A percentile compares a stretch with the other conserved stretches of the same genome.
Evolutionary conservation across 2,888 invertebrate genomes (phyloP).

Genomic region (Oligia strigilis): DNA sequence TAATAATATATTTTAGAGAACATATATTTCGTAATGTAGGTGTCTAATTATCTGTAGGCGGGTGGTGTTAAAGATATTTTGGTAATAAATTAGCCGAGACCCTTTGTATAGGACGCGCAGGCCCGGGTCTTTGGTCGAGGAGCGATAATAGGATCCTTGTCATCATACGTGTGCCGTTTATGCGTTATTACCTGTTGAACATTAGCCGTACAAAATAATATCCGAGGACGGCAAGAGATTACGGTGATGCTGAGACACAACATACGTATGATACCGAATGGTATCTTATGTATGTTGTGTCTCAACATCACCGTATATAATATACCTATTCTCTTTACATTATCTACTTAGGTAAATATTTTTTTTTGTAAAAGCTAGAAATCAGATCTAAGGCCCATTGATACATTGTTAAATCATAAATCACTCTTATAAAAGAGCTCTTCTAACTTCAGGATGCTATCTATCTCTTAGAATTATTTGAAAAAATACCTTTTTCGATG

Average conservation of each 20-base stretch:
- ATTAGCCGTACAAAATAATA: conserved; percentile 62
- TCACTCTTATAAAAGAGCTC: neutral
- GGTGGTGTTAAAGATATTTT: conserved; percentile 77
- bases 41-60: conserved; percentile 75
- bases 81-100: conserved; percentile 79
- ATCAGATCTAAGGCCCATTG: neutral
- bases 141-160: conserved; percentile 81
- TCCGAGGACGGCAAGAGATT: conserved; percentile 37
- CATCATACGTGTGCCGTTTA: conserved; percentile 77
- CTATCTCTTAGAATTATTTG: conserved; percentile 26
- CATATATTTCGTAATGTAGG: conserved; percentile 66
- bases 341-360: neutral
- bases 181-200: conserved; percentile 80
- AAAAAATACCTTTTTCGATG: conserved; percentile 8
- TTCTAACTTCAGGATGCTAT: conserved; percentile 1
- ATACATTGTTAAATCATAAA: conserved; percentile 30
- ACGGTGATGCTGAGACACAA: conserved; percentile 15
- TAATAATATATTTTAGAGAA: conserved; percentile 49
- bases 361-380: neutral
- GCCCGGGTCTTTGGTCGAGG: conserved; percentile 79
- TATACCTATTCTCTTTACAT: neutral
- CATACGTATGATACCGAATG: neutral
- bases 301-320: neutral
- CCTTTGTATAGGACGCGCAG: conserved; percentile 77
- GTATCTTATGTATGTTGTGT: too few relatives aligned